Base-by-base conservation (phyloP, 2,888 invertebrate species). In the Agrochola circellaris region DNA sequence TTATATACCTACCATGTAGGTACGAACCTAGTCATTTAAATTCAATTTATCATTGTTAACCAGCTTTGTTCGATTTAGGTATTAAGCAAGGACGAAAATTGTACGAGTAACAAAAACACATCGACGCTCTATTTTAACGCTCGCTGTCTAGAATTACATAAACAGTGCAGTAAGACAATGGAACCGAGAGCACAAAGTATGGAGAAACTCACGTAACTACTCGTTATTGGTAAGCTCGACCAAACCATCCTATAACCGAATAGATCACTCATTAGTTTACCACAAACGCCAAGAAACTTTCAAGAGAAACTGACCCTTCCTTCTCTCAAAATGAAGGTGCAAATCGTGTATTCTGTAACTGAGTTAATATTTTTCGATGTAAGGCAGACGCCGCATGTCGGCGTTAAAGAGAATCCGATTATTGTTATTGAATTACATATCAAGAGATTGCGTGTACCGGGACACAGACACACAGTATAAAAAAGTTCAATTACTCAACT, bases 361-460 rank as follows among this genome's bases (percentile, higher is more conserved):
- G 62, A 75, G 62, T 81, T 85, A 72, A 62, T 38, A 42, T 23
- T 69, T 79, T 42, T 83, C 67, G 68, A 58, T 78, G 64, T 72
- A 76, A 79, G 68, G 58, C 61, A 72, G 66, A 58, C 62, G 71
- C 64, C 70, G 79, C 85, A 86, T 86, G 90, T 90, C 90, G 89
- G 86, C 88, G 92, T 91, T 93, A 93, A 93, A 92, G 92, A 93
- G 92, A 92, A 90, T 91, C 91, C 89, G 92, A 93, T 93, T 93
- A 92, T 93, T 92, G 91, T 93, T 93, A 93, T 94, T 94, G 93
- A 94, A 93, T 93, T 92, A 94, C 91, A 92, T 90, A 92, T 92
- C 89, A 89, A 86, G 87, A 90, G 86, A 87, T 85, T 86, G 87
- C 84, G 85, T 87, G 87, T 81, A 86, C 79, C 81, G 80, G 81